These are phyloP conservation scores for Xanthia togata DNA, from an alignment of 2,888 invertebrate species.

Conservation along the genomic window DNA sequence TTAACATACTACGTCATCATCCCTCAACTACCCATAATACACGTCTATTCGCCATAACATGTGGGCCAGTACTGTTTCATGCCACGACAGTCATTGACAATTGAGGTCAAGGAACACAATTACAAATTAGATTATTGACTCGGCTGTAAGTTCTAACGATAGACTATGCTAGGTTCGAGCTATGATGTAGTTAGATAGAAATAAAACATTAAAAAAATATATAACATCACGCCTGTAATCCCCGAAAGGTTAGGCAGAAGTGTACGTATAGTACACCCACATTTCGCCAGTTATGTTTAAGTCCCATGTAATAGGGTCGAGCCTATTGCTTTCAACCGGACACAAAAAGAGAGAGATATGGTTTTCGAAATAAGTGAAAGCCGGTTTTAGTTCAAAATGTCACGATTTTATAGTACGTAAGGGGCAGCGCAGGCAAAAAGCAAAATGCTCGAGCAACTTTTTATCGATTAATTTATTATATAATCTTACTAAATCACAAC, in stretches of 20 bases:
- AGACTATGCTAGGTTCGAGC: slow-evolving; percentile 44
- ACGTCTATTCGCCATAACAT: slow-evolving; percentile 40
- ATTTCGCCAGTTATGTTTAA: too few species aligned
- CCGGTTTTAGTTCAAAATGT: background rate
- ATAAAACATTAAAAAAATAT: background rate
- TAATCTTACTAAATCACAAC: background rate
- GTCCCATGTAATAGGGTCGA: too few species aligned
- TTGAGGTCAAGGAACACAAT: slow-evolving; percentile 80
- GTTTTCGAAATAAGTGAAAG: background rate
- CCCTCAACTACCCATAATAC: slow-evolving; percentile 2
- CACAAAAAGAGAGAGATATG: too few species aligned
- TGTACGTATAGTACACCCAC: too few species aligned
- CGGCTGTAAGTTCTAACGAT: slow-evolving; percentile 55
- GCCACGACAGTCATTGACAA: slow-evolving; percentile 67
- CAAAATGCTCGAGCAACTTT: background rate
- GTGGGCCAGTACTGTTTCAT: slow-evolving; percentile 47
- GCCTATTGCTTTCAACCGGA: too few species aligned
- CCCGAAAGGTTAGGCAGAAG: too few species aligned
- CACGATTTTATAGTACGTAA: background rate
- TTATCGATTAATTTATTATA: background rate
- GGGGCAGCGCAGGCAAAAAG: background rate
- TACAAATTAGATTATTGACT: slow-evolving; percentile 80
- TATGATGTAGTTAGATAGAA: background rate
- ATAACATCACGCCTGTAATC: too few species aligned
- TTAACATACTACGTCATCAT: slow-evolving; percentile 1